Evolutionary conservation across 1,140 invertebrate species (phyloP), one percentile per base, ranked within the genome.

Genomic region (Chrysomallon squamiferum): DNA sequence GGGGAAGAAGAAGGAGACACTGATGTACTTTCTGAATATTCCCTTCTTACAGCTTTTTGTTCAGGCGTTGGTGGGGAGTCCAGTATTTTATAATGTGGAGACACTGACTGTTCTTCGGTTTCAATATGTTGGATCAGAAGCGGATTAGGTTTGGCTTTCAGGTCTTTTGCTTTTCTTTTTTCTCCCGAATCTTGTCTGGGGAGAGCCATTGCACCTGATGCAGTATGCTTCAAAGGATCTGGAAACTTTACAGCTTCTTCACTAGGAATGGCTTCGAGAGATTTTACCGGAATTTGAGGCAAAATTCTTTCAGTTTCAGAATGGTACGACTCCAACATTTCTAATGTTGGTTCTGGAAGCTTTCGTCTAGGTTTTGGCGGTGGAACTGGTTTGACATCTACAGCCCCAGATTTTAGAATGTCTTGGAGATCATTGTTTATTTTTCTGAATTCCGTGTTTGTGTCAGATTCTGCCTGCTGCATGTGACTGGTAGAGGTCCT

Each of bases 41-140:
- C 80, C 3, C 81, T 58, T 30, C 77, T 80, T 38, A 79, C 75
- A 7, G 71, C 71, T 58, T 79, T 78, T 15, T 71, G 73, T 61
- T 79, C 80, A 2, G 81, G 81, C 43, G 80, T 82, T 11, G 79
- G 76, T 1, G 80, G 81, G 3, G 81, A 82, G 59, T 82, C 77
- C 59, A 83, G 66, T 4, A 83, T 80, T 62, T 76, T 76, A 59
- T 81, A 81, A 47, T 79, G 80, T 13, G 81, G 81, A 1, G 81
- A 81, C 30, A 79, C 70, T 18, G 67, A 74, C 27, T 77, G 74
- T 52, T 82, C 81, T 38, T 81, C 78, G 7, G 72, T 41, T 50
- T 81, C 81, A 25, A 81, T 76, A 66, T 83, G 76, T 59, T 74
- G 71, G 13, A 83, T 76, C 1, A 78, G 59, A 9, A 78, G 41